A percentile compares a stretch with the other conserved stretches of the same genome.
phyloP scores from a whole-genome alignment of 2,888 invertebrate genomes.

The Tiliacea citrago region DNA sequence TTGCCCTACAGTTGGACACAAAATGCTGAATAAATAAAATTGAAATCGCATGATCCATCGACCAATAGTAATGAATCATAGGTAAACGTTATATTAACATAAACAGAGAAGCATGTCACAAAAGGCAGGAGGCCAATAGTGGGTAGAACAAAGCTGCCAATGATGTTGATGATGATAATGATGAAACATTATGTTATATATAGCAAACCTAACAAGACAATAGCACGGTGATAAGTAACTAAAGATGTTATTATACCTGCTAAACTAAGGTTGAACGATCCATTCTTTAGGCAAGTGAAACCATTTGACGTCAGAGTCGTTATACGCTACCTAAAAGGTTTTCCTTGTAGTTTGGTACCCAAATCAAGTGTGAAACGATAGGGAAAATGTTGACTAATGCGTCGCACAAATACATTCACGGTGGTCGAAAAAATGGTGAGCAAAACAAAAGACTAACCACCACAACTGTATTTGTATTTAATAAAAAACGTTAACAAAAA shows the following conservation, averaged over 20 bases:
- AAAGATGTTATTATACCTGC: not conserved
- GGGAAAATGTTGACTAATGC: conserved; percentile 5
- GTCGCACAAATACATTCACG: not conserved
- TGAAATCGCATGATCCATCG: conserved; percentile 6
- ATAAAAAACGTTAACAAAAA: no score
- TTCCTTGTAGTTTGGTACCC: conserved; percentile 16
- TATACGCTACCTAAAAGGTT: conserved; percentile 6
- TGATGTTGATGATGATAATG: not conserved
- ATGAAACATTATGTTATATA: not conserved
- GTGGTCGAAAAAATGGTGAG: not conserved
- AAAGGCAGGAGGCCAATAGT: not conserved
- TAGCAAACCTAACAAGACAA: not conserved
- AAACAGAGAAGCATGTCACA: not conserved
- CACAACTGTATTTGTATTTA: not conserved
- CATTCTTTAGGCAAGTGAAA: not conserved
- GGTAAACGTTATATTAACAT: no score
- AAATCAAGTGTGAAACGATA: conserved; percentile 1
- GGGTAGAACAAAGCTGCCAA: not conserved
- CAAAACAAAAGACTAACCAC: not conserved
- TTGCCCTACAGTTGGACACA: no score
- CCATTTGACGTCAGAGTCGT: not conserved
- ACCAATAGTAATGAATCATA: not conserved
- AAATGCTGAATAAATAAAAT: not conserved
- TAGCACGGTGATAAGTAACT: not conserved
- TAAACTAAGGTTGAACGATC: not conserved